Conservation (phyloP, 1,140 invertebrate genomes). For the Chelonus insularis region DNA sequence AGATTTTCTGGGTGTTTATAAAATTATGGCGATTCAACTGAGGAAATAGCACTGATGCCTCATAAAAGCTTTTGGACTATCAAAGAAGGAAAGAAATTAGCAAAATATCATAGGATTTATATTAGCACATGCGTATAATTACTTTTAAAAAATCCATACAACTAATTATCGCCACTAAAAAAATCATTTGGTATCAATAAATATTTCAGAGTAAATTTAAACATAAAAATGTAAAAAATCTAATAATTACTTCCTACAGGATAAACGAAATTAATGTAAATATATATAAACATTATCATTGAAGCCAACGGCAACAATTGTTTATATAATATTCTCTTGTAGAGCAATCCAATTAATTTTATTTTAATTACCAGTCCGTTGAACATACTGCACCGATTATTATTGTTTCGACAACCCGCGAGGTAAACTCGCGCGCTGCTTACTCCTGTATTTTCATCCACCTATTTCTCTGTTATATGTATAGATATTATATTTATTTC, state of each 20-base stretch:
- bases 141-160: too few relatives aligned
- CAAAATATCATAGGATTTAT: too few relatives aligned
- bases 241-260: too few relatives aligned
- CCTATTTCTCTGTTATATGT: background rate
- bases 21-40: conserved; percentile 55
- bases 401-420: conserved; percentile 41
- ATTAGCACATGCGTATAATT: too few relatives aligned
- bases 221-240: too few relatives aligned
- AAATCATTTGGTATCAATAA: too few relatives aligned
- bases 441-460: conserved; percentile 5
- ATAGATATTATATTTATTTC: background rate
- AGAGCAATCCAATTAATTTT: conserved; percentile 52
- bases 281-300: background rate
- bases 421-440: conserved; percentile 23
- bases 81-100: background rate
- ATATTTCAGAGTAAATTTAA: too few relatives aligned
- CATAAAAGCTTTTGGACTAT: conserved; percentile 20
- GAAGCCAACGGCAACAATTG: background rate
- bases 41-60: conserved; percentile 49
- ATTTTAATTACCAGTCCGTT: conserved; percentile 50
- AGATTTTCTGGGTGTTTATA: conserved; percentile 63
- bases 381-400: conserved; percentile 38
- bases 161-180: too few relatives aligned
- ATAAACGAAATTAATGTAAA: too few relatives aligned
- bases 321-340: background rate